These are phyloP conservation scores for Pogonocichla stellata DNA, from an alignment of 2,113 vertebrate species.

Conservation along the genomic window DNA sequence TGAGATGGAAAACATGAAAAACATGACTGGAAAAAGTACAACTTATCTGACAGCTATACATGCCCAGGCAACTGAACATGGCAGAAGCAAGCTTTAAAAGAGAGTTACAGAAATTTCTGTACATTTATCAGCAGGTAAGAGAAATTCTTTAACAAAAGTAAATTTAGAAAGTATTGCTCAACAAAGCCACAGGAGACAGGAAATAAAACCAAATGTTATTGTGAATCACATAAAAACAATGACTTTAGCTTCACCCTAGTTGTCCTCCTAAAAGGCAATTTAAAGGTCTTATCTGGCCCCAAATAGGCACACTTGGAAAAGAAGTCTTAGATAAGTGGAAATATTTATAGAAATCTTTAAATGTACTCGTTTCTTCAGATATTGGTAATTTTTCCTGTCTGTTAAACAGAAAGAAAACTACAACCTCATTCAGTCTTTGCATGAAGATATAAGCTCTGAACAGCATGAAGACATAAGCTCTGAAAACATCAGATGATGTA, in stretches of 20 bases:
- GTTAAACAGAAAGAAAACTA: background rate
- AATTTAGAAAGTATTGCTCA: background rate
- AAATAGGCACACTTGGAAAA: background rate
- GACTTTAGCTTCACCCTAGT: background rate
- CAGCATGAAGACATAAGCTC: background rate
- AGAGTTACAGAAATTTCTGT: background rate
- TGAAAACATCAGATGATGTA: background rate
- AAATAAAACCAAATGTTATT: background rate
- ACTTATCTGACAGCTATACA: background rate
- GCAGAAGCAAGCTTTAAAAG: background rate
- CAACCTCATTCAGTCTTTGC: background rate
- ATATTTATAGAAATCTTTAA: background rate
- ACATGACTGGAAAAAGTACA: background rate
- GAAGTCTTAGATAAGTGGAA: background rate
- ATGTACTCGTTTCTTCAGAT: background rate
- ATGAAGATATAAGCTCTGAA: background rate
- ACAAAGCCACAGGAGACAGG: background rate
- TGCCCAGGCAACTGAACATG: background rate
- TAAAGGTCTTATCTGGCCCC: background rate
- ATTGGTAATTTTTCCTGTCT: background rate
- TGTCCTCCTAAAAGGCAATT: background rate
- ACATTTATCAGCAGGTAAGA: background rate
- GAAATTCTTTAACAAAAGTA: background rate
- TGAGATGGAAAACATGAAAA: background rate
- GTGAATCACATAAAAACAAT: background rate